Conservation (phyloP, 2,888 invertebrate genomes). For the Polydrusus tereticollis region DNA sequence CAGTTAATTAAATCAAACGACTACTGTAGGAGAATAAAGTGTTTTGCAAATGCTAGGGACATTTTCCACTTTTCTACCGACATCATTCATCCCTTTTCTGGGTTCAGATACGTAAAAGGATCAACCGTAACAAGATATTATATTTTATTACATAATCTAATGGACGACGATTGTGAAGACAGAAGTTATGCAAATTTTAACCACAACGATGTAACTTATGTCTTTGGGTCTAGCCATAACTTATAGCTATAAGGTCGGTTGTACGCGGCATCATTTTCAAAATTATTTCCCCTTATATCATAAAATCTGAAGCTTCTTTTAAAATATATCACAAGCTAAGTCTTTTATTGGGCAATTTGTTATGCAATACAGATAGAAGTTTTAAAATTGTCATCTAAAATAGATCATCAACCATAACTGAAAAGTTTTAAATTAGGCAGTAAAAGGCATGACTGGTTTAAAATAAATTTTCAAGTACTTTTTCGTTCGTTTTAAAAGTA, state of each 20-base stretch:
- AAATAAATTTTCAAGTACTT: too few relatives aligned
- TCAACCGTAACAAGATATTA: constrained; percentile 32
- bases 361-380: constrained; percentile 17
- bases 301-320: constrained; percentile 24
- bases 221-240: constrained; percentile 36
- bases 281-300: constrained; percentile 30
- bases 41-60: neutral
- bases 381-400: neutral
- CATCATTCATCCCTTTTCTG: constrained; percentile 5
- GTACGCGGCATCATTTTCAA: constrained; percentile 17
- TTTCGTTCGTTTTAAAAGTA: too few relatives aligned
- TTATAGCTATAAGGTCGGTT: constrained; percentile 28
- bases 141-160: constrained; percentile 40
- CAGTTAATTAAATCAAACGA: neutral
- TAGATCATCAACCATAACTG: neutral
- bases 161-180: constrained; percentile 34
- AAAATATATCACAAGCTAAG: constrained; percentile 14
- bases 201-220: constrained; percentile 41
- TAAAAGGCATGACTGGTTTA: too few relatives aligned
- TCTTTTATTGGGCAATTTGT: constrained; percentile 25
- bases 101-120: constrained; percentile 19
- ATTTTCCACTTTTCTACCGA: neutral
- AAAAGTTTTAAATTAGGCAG: neutral
- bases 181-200: constrained; percentile 42
- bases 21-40: neutral